These are phyloP conservation scores for Tokudaia muenninki DNA, from an alignment of 2,797 vertebrate genomes.

Conservation along the genomic window DNA sequence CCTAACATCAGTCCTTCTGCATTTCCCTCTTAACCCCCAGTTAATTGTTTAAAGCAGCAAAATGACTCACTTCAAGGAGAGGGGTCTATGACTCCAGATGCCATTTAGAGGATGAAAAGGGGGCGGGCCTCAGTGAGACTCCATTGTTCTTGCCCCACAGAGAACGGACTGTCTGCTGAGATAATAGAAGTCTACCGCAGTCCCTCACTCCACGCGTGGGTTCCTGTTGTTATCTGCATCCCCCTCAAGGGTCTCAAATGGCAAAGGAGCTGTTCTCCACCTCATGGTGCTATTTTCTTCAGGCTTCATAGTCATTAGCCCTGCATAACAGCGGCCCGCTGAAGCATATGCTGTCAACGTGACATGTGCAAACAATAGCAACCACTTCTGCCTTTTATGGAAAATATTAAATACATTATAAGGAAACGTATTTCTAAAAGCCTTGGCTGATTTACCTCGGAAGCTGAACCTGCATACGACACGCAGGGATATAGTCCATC, in stretches of 20 bases:
- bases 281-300: slow-evolving; percentile 1
- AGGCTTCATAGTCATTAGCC: slow-evolving; percentile 44
- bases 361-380: slow-evolving; percentile 33
- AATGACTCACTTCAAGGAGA: slow-evolving; percentile 60
- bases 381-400: neutral
- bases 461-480: neutral
- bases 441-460: slow-evolving; percentile 23
- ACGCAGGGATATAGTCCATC: neutral
- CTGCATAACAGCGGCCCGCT: neutral
- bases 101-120: neutral
- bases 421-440: slow-evolving; percentile 18
- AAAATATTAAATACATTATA: slow-evolving; percentile 55
- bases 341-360: neutral
- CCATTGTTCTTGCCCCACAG: slow-evolving; percentile 60
- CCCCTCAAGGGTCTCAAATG: slow-evolving; percentile 46
- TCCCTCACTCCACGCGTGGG: neutral
- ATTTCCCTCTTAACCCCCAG: slow-evolving; percentile 18
- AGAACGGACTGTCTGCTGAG: slow-evolving; percentile 57
- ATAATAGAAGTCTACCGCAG: neutral
- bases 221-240: neutral
- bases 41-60: slow-evolving; percentile 67
- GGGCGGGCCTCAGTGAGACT: neutral
- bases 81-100: neutral
- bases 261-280: slow-evolving; percentile 46
- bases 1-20: neutral